Evolutionary conservation across 2,797 vertebrate genomes (phyloP), one percentile per base, ranked within the genome.

Genomic region (Gambelia wislizenii): DNA sequence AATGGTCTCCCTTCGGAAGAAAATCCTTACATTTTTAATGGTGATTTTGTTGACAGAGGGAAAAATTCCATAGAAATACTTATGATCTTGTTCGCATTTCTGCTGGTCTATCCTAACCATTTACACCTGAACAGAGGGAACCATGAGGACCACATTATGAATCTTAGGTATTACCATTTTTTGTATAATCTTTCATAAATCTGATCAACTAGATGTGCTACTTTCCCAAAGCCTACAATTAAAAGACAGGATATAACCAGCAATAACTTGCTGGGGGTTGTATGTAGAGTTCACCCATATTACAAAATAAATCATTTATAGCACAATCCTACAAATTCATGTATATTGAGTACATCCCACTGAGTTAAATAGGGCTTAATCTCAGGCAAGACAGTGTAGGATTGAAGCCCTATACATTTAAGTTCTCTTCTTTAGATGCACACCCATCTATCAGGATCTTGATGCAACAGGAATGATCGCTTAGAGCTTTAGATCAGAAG

Each of bases 71-170:
- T 98, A 0, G 99, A 99, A 96, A 97, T 99, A 89, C 95, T 99
- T 61, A 95, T 98, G 90, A 97, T 99, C 89, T 96, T 99, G 49
- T 98, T 99, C 93, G 97, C 98, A 72, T 98, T 98, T 96, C 97
- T 99, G 82, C 97, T 99, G 85, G 97, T 99, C 54, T 99, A 98
- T 89, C 98, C 99, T 0, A 98, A 98, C 92, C 96, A 98, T 94
- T 96, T 99, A 95, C 98, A 98, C 92, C 96, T 99, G 95, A 99
- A 99, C 95, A 96, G 99, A 96, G 99, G 99, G 85, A 99, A 99
- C 96, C 99, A 99, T 13, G 99, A 99, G 93, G 99, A 99, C 96
- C 97, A 98, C 94, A 96, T 99, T 84, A 98, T 99, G 98, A 99
- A 99, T 94, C 95, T 99, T 91, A 98, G 98, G 98, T 98, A 94